phyloP scores from a whole-genome alignment of 2,888 invertebrate species.

The Oligia latruncula region DNA sequence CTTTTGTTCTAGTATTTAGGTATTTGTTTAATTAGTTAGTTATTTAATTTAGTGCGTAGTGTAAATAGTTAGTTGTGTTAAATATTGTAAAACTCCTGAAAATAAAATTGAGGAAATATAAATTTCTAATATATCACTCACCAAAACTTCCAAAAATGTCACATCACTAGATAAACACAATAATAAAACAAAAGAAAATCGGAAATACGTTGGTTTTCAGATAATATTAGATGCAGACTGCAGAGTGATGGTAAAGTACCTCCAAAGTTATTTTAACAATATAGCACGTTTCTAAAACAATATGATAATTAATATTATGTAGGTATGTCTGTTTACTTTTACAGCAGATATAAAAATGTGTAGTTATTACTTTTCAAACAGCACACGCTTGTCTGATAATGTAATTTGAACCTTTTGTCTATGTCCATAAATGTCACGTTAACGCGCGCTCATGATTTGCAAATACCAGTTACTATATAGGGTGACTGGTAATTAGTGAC shows the following conservation, averaged over 20 bases:
- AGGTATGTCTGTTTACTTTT: background rate
- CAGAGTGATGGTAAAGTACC: background rate
- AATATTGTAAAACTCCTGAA: too few species aligned
- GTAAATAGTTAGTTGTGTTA: too few species aligned
- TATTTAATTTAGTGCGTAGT: too few species aligned
- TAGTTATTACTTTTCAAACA: background rate
- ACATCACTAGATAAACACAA: background rate
- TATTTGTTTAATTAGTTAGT: too few species aligned
- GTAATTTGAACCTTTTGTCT: background rate
- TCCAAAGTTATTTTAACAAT: background rate
- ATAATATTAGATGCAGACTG: background rate
- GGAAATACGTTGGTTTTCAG: background rate
- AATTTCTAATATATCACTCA: background rate
- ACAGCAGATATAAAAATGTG: background rate
- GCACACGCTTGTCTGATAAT: background rate
- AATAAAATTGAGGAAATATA: too few species aligned
- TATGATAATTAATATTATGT: constrained; percentile 1
- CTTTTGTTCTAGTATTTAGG: too few species aligned
- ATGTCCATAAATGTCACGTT: background rate
- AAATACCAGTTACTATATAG: too few species aligned
- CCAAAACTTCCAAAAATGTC: background rate
- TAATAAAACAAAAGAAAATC: background rate
- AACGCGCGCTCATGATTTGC: background rate
- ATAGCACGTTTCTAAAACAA: constrained; percentile 34
- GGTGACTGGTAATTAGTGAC: too few species aligned